phyloP scores from a whole-genome alignment of 2,113 vertebrate genomes.

The Tupaia chinensis region DNA sequence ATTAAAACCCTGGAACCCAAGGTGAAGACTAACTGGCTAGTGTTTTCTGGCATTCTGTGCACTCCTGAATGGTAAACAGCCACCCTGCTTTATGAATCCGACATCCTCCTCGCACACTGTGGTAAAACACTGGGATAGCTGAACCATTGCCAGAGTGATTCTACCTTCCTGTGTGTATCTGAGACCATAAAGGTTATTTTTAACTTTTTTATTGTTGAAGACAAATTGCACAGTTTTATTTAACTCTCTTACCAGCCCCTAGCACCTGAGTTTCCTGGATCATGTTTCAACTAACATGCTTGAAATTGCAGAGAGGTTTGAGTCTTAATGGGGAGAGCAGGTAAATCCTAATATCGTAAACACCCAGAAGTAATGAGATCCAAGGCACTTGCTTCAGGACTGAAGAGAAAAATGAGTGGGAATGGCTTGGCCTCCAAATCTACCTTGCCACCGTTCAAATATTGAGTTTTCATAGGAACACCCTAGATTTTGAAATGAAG shows the following conservation, averaged over 20 bases:
- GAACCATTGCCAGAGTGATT: neutral
- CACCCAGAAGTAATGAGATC: constrained; percentile 60
- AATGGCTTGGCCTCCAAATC: constrained; percentile 73
- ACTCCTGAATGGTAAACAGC: neutral
- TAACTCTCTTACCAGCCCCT: constrained; percentile 1
- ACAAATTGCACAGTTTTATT: neutral
- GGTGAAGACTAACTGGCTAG: neutral
- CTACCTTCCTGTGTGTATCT: neutral
- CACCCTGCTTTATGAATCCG: neutral
- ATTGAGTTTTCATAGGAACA: constrained; percentile 86
- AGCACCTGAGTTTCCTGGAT: neutral
- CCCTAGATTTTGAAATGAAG: constrained; percentile 86
- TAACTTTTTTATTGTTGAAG: neutral
- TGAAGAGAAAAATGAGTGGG: neutral
- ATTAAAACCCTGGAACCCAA: neutral
- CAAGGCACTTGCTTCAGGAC: constrained; percentile 77
- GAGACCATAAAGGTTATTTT: neutral
- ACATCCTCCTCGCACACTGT: neutral
- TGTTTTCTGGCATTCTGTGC: neutral
- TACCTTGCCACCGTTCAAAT: constrained; percentile 80
- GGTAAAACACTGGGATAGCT: neutral
- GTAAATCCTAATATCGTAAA: constrained; percentile 78
- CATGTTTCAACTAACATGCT: neutral
- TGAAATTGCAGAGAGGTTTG: neutral
- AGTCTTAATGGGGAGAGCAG: neutral